Base-by-base conservation (phyloP, 2,113 vertebrate genomes). In the Apus apus region DNA sequence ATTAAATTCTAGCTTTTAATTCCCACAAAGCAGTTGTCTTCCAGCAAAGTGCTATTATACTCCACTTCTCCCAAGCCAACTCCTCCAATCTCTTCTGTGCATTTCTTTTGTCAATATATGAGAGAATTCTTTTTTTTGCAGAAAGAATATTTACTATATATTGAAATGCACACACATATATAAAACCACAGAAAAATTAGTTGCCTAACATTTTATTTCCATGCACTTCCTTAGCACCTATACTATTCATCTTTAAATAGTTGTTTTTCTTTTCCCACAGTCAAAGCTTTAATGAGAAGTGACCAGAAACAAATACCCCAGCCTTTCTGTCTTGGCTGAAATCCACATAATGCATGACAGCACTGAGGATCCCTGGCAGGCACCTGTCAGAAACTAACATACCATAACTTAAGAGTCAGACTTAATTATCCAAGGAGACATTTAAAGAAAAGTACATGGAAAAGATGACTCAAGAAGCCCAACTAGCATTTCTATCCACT, bases 321-420 rank as follows among this genome's bases (percentile, higher is more conserved):
- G 90, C 91, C 83, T 76, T 97, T 95, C 96, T 95, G 91, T 96
- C 79, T 97, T 98, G 97, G 98, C 97, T 95, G 95, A 97, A 97
- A 97, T 97, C 96, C 97, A 97, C 82, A 92, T 97, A 97, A 97
- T 96, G 97, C 95, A 95, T 79, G 97, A 97, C 96, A 96, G 97
- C 98, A 94, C 96, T 91, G 96, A 97, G 96, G 96, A 96, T 97
- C 97, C 97, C 97, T 98, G 96, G 97, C 90, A 91, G 97, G 98
- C 96, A 97, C 97, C 97, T 98, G 97, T 98, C 97, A 98, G 95
- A 97, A 98, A 89, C 93, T 95, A 96, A 97, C 95, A 96, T 46
- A 82, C 94, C 96, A 96, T 96, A 97, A 97, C 96, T 94, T 91
- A 97, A 93, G 91, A 97, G 96, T 97, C 97, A 97, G 92, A 94